Evolutionary conservation across 2,797 vertebrate species (phyloP), one percentile per base, ranked within the genome.

Genomic region (Oryzias sinensis): DNA sequence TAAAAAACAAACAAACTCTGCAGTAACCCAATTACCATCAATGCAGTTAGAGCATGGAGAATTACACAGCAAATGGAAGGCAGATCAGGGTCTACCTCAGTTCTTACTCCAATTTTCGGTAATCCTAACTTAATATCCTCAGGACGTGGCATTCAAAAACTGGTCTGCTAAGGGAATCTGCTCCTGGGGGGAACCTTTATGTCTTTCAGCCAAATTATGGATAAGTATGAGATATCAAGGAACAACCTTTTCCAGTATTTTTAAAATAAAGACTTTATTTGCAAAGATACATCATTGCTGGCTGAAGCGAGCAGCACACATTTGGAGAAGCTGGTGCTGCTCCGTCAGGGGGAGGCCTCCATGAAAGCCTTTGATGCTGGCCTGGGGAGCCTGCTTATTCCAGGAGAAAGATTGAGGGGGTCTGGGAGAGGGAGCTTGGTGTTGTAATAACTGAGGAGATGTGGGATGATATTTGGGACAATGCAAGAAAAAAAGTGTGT

Each of bases 211-310:
- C 56, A 52, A 6, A 18, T 59, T n/a, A 44, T 55, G 46, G 16
- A 60, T 14, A 59, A 66, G 53, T 59, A 59, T 29, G 14, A 7
- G 2, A 59, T 47, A 47, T 47, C 48, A n/a, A 56, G 18, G 42
- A 58, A 37, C 25, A 2, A 62, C 16, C 33, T 52, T 9, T 46
- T 27, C 17, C 4, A 4, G 27, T 58, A 20, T 5, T 65, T 65
- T n/a, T 47, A 46, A 20, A 14, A 18, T 11, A 17, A 3, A 37
- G 8, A 33, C 29, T 50, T 50, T 9, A 50, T 33, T 14, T 13
- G 7, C 6, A 49, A 33, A 27, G 25, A 33, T 27, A 37, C 49
- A 0, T 4, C 24, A 5, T 27, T 22, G 0, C 16, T 49, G 14
- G 43, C 14, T 17, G 43, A 6, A 43, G 43, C 6, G n/a, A 22